A percentile compares a stretch with the other conserved stretches of the same genome.
phyloP scores from a whole-genome alignment of 23 tunicate genomes.

The Trididemnum miniatum region DNA sequence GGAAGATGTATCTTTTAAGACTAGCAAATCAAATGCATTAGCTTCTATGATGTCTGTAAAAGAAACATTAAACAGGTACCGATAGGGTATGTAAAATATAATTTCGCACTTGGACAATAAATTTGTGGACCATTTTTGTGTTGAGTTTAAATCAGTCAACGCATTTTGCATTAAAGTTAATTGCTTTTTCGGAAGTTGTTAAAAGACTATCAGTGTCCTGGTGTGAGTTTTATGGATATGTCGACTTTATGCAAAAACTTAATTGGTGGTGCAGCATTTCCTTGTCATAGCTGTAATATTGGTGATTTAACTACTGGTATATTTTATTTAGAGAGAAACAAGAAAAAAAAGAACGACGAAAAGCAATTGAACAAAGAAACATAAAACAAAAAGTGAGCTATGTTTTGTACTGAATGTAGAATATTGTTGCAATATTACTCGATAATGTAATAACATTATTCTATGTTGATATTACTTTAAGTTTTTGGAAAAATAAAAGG shows the following conservation, averaged over 20 bases:
- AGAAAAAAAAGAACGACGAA: constrained; percentile 32
- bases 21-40: constrained; percentile 40
- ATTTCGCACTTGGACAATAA: too few relatives aligned
- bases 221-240: neutral
- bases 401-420: neutral
- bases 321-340: constrained; percentile 14
- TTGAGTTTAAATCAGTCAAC: too few relatives aligned
- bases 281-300: too few relatives aligned
- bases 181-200: too few relatives aligned
- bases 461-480: too few relatives aligned
- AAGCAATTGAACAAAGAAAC: constrained; percentile 43
- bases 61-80: constrained; percentile 26
- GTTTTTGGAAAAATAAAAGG: too few relatives aligned
- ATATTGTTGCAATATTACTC: neutral
- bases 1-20: constrained; percentile 55
- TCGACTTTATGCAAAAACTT: neutral
- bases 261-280: too few relatives aligned
- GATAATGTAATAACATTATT: neutral
- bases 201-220: neutral
- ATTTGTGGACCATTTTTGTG: too few relatives aligned
- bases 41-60: constrained; percentile 21
- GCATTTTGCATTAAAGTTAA: too few relatives aligned
- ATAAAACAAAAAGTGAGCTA: constrained; percentile 53
- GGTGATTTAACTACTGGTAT: too few relatives aligned
- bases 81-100: neutral